Base-by-base conservation (phyloP, 2,797 vertebrate species). In the Onychomys leucogaster region DNA sequence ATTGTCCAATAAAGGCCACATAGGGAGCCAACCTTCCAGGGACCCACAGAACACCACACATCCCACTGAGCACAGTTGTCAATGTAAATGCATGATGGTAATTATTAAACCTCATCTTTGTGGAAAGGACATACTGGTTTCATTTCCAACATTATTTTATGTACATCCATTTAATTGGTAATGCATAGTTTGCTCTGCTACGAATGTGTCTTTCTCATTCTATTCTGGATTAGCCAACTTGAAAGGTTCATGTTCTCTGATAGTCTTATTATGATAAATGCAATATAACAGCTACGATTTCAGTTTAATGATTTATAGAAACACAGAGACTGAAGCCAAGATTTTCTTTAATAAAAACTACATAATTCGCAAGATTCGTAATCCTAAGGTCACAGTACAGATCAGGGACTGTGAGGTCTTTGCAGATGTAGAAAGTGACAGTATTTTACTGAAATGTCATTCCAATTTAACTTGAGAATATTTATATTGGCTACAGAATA, bases 341-440 rank as follows among this genome's bases (percentile, higher is more conserved):
- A 89, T 86, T 92, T 96, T 94, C 93, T 96, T 94, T 81, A 77
- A 97, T 96, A 97, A 97, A 95, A 98, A 92, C n/a, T 96, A 25
- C 41, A 0, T 23, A 17, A 91, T 23, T 95, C 81, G 95, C 95
- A 97, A 97, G 98, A 90, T 88, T 94, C 95, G 43, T 97, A 96
- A 98, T 94, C 95, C 97, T 93, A 96, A 98, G 95, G 89, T 85
- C 96, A 96, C 93, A 97, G 98, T 97, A 98, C 90, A 97, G 97
- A 97, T 55, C 89, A 76, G 41, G 90, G 37, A 43, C 77, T 41
- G 57, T 98, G 98, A 98, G 85, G 94, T 97, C 97, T 97, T 95
- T 90, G 61, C 96, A 96, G 98, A 97, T 90, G 34, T 97, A 93
- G 97, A 93, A 98, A 98, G 96, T 94, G 97, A 97, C 88, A 96